Evolutionary conservation across 2,888 invertebrate genomes (phyloP), one percentile per base, ranked within the genome.

Genomic region (Eurois occulta): DNA sequence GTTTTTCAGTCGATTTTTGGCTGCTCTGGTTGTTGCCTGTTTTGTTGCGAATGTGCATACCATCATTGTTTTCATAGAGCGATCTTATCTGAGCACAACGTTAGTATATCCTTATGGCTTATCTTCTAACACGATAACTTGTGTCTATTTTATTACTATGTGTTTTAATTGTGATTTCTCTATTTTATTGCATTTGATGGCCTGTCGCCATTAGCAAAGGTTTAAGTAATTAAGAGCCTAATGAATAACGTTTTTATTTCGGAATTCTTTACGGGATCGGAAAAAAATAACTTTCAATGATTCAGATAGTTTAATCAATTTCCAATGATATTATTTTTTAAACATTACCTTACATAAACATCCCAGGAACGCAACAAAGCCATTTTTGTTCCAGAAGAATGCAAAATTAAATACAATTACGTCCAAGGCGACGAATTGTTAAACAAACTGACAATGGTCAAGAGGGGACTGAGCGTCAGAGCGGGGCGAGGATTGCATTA

Each of bases 361-460:
- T 74, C 21, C 18, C 13, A 70, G 21, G 58, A 52, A 52, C 18
- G 83, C 69, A 70, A 60, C 48, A 46, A 46, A 38, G n/a, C 35
- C 11, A 46, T 55, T 75, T 74, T 64, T 65, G 43, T 32, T 46
- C 43, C 28, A 66, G 4, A 55, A 68, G n/a, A 78, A 35, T 74
- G 46, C 52, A 43, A 78, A 76, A 76, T 80, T 75, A 75, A 75
- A 67, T 38, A 73, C 60, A 80, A 84, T 84, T 73, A 77, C 67
- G 52, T 60, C 52, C 58, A n/a, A n/a, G n/a, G n/a, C n/a, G n/a
- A n/a, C n/a, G n/a, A n/a, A n/a, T n/a, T n/a, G n/a, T n/a, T n/a
- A n/a, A n/a, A n/a, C n/a, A n/a, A n/a, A n/a, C n/a, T n/a, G n/a
- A n/a, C n/a, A n/a, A n/a, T n/a, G n/a, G n/a, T n/a, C n/a, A n/a